phyloP scores from a whole-genome alignment of 2,113 vertebrate genomes.

The Oreamnos americanus region DNA sequence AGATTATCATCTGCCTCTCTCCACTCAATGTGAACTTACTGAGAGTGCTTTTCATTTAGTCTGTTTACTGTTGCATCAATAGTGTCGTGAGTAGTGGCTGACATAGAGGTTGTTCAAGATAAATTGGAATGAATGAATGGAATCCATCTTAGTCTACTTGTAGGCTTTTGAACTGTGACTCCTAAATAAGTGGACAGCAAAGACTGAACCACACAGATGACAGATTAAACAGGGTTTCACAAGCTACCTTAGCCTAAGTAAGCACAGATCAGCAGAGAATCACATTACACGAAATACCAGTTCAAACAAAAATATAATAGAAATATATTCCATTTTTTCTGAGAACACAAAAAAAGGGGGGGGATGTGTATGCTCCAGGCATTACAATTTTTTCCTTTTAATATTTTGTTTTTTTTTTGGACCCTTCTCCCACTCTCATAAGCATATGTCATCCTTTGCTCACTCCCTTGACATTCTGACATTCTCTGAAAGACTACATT shows the following conservation, averaged over 20 bases:
- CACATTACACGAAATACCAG: not conserved
- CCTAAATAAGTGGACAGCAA: not conserved
- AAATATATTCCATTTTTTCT: not conserved
- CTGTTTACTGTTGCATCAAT: not conserved
- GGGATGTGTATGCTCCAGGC: not conserved
- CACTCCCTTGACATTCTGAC: not conserved
- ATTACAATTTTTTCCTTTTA: not conserved
- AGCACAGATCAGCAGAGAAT: not conserved
- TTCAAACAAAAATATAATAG: not conserved
- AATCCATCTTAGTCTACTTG: not conserved
- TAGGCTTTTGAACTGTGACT: not conserved
- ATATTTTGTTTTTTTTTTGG: not conserved
- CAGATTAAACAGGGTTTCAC: not conserved
- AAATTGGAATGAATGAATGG: not conserved
- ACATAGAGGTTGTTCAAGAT: not conserved
- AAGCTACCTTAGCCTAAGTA: not conserved
- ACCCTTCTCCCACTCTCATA: not conserved
- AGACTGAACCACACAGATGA: not conserved
- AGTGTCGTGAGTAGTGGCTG: not conserved
- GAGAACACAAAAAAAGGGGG: not conserved
- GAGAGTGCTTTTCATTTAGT: not conserved
- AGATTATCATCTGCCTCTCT: not conserved
- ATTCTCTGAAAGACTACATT: constrained; percentile 18
- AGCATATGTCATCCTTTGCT: not conserved
- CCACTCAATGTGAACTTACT: not conserved